Conservation (phyloP, 2,888 invertebrate genomes). For the Alloplasta piceator region DNA sequence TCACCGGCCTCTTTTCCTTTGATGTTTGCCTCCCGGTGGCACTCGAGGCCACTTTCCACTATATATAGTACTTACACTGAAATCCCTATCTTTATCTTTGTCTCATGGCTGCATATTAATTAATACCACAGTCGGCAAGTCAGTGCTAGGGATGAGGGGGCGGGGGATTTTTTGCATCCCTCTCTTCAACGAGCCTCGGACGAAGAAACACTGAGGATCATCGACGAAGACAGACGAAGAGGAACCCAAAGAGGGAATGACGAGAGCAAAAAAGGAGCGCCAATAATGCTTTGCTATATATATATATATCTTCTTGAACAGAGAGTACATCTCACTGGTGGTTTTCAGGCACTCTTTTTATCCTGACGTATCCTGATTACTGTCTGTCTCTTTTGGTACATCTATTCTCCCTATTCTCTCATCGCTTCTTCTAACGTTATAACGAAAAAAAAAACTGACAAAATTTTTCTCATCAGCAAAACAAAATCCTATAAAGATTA, state of each 20-base stretch:
- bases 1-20: conserved; percentile 73
- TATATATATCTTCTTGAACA: conserved; percentile 23
- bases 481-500: no score
- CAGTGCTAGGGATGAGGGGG: conserved; percentile 1
- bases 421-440: no score
- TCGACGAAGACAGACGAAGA: background rate
- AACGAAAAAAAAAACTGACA: no score
- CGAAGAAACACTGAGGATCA: conserved; percentile 42
- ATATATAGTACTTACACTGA: conserved; percentile 27
- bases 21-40: conserved; percentile 73
- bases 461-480: no score
- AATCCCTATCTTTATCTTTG: conserved; percentile 13
- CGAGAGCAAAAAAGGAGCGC: conserved; percentile 3
- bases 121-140: conserved; percentile 48
- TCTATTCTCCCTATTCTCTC: background rate
- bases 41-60: conserved; percentile 64
- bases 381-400: no score
- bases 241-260: background rate
- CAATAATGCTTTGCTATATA: conserved; percentile 30
- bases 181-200: conserved; percentile 43
- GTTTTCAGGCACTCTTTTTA: background rate
- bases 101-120: conserved; percentile 52
- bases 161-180: conserved; percentile 33
- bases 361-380: background rate
- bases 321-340: background rate